A percentile compares a stretch with the other conserved stretches of the same genome.
phyloP scores from a whole-genome alignment of 2,113 vertebrate genomes.

The Camelus dromedarius region DNA sequence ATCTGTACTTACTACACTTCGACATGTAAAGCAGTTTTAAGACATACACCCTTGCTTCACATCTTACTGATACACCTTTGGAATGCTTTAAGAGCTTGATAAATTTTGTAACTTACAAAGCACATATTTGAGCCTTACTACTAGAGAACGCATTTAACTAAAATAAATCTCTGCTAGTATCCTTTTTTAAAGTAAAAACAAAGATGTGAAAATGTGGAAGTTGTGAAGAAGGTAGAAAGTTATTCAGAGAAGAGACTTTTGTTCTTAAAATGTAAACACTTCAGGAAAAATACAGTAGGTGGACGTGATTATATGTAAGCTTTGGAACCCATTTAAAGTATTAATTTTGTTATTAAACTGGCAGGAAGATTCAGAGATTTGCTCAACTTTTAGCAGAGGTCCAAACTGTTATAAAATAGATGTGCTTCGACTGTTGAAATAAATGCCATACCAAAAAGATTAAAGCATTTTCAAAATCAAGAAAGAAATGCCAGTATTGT shows the following conservation, averaged over 20 bases:
- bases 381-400: conserved; percentile 34
- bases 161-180: not conserved
- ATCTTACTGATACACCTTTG: not conserved
- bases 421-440: conserved; percentile 51
- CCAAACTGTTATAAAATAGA: conserved; percentile 60
- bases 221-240: conserved; percentile 18
- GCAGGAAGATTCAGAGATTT: conserved; percentile 49
- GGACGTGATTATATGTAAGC: not conserved
- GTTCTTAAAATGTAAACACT: conserved; percentile 33
- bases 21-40: not conserved
- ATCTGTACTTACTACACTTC: not conserved
- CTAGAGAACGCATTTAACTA: not conserved
- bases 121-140: not conserved
- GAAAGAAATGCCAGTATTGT: conserved; percentile 65
- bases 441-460: conserved; percentile 64
- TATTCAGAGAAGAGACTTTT: conserved; percentile 27
- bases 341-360: conserved; percentile 64
- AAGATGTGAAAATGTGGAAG: not conserved
- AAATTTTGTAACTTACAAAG: conserved; percentile 23
- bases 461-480: conserved; percentile 77
- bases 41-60: not conserved
- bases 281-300: not conserved
- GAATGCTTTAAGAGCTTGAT: not conserved
- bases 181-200: conserved; percentile 2
- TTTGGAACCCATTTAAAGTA: conserved; percentile 52